Base-by-base conservation (phyloP, 2,797 vertebrate species). In the Chelidonichthys spinosus region DNA sequence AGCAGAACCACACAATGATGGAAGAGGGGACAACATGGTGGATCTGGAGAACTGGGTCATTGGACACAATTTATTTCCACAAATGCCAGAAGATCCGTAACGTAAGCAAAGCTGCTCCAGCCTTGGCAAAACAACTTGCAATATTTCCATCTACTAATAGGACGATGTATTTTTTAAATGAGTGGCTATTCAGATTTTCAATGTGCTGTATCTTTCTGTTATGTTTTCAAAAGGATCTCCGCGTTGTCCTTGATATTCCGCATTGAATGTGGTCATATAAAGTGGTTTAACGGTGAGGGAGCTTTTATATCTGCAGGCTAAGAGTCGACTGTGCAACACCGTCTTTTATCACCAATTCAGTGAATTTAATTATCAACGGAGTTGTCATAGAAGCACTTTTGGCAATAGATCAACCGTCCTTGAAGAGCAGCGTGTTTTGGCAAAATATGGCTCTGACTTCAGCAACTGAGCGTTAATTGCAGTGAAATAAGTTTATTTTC, bases 361-460 rank as follows among this genome's bases (percentile, higher is more conserved):
- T 49, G 73, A 73, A 85, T 82, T 83, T 82, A 85, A 89, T 90
- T 83, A 85, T 81, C 86, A 76, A 61, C 67, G 61, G 54, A 75
- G 84, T 83, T 90, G 83, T 87, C 84, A 89, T 86, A 78, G 71
- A 65, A 87, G 88, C 83, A 74, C 82, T 86, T 39, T 32, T 54
- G 59, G 79, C 79, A 64, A 61, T 50, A 65, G 71, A 78, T 85
- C 69, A 74, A 75, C 67, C 79, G 75, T 87, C 85, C 85, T 90
- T 89, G 83, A 83, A 82, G 25, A 85, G 70, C n/a, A 71, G 59
- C 50, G 18, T 63, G 46, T 65, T 76, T 54, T 59, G 56, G 36
- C 32, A 75, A 83, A 8, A 72, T 59, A 67, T 50, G 54, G 44
- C 47, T 74, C 52, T 33, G 58, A 67, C 55, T 43, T 63, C 33